phyloP scores from a whole-genome alignment of 1,140 invertebrate genomes.

The Ceratosolen fusciceps region DNA sequence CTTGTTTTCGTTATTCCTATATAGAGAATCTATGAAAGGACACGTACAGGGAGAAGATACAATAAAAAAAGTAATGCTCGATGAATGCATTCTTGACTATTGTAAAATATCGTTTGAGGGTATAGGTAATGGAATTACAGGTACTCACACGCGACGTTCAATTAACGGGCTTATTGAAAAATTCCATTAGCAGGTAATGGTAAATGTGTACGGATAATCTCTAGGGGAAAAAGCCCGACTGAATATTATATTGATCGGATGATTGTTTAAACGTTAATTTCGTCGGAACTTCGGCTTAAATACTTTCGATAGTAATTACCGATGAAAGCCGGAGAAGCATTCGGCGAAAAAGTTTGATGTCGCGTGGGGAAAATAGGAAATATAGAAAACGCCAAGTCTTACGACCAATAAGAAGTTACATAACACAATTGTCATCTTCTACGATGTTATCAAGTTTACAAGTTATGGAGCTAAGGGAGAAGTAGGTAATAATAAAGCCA shows the following conservation, averaged over 20 bases:
- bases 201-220: background rate
- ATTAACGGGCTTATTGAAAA: background rate
- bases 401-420: constrained; percentile 15
- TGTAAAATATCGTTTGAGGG: constrained; percentile 22
- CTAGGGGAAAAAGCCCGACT: background rate
- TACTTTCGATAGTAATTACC: background rate
- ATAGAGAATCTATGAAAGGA: background rate
- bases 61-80: background rate
- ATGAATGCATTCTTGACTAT: background rate
- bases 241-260: background rate
- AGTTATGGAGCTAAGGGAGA: constrained; percentile 4
- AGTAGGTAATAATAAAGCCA: background rate
- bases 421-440: constrained; percentile 36
- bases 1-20: constrained; percentile 36
- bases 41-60: background rate
- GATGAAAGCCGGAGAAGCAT: background rate
- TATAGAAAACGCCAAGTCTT: background rate
- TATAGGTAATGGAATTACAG: too few relatives aligned
- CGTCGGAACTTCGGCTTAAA: background rate
- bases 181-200: background rate
- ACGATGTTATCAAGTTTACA: constrained; percentile 26
- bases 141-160: background rate
- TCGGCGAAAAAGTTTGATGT: background rate
- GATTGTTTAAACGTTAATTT: background rate
- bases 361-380: background rate